Evolutionary conservation across 2,113 vertebrate genomes (phyloP).

Genomic region (Notothenia coriiceps): DNA sequence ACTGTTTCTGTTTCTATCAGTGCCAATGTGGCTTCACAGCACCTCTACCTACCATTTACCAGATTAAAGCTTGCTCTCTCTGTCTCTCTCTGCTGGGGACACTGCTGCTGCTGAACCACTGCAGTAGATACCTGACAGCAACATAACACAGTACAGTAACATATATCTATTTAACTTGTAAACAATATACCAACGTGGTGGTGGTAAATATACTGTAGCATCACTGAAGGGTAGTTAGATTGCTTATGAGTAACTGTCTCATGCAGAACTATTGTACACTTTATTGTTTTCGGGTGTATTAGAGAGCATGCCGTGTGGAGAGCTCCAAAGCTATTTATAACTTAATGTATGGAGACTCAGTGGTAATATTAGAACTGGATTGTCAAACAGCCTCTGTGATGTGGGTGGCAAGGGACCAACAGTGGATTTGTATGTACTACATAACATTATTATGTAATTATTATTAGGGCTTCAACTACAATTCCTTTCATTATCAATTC

Average conservation of each 20-base stretch:
- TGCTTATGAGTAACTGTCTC: neutral
- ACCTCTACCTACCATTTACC: constrained; percentile 4
- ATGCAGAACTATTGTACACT: neutral
- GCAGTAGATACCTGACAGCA: constrained; percentile 6
- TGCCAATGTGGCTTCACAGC: constrained; percentile 12
- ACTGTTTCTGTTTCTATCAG: constrained; percentile 2
- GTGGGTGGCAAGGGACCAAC: neutral
- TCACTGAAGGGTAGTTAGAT: neutral
- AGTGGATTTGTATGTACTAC: neutral
- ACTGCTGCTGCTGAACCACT: constrained; percentile 16
- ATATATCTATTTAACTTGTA: neutral
- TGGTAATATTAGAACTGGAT: constrained; percentile 6
- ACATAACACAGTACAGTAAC: neutral
- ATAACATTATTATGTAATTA: neutral
- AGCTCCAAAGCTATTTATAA: constrained; percentile 18
- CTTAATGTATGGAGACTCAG: constrained; percentile 1
- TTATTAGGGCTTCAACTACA: neutral
- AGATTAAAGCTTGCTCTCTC: constrained; percentile 12
- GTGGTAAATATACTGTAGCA: neutral
- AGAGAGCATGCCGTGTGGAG: neutral
- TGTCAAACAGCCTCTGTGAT: neutral
- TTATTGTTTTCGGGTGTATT: neutral
- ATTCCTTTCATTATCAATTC: too few relatives aligned
- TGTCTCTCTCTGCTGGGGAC: neutral
- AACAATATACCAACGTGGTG: neutral